Conservation (phyloP, 2,888 invertebrate genomes). For the Tolmerus cingulatus region DNA sequence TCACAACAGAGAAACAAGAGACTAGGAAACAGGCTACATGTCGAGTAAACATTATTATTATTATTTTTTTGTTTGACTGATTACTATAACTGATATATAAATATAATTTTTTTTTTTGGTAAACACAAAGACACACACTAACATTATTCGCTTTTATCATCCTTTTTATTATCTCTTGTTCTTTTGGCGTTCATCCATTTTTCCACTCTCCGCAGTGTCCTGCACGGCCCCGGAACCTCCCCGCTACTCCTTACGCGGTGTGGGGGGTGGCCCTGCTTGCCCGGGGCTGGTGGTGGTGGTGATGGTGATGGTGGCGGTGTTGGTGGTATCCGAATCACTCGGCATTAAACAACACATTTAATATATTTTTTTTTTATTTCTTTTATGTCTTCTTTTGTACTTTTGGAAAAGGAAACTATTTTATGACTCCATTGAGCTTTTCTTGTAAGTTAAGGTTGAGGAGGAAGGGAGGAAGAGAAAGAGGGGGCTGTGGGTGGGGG, state of each 20-base stretch:
- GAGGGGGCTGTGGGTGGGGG: no score
- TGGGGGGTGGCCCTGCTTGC: neutral
- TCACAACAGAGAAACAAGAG: constrained; percentile 23
- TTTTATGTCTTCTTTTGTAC: neutral
- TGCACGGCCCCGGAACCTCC: neutral
- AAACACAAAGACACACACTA: constrained; percentile 31
- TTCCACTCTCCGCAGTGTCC: constrained; percentile 32
- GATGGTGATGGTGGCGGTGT: neutral
- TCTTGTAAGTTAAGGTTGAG: neutral
- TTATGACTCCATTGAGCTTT: constrained; percentile 31
- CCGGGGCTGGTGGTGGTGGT: neutral
- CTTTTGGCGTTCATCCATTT: constrained; percentile 14
- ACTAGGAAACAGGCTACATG: constrained; percentile 20
- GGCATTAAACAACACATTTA: constrained; percentile 4
- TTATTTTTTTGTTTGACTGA: neutral
- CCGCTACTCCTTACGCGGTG: neutral
- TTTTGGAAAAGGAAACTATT: neutral
- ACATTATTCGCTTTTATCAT: constrained; percentile 34
- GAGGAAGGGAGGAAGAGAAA: no score
- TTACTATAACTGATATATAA: neutral
- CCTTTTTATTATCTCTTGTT: constrained; percentile 30
- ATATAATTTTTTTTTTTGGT: neutral
- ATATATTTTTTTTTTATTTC: neutral
- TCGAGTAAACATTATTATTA: neutral
- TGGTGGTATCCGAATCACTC: neutral